Conservation (phyloP, 2,113 vertebrate species). For the Tympanuchus pallidicinctus region DNA sequence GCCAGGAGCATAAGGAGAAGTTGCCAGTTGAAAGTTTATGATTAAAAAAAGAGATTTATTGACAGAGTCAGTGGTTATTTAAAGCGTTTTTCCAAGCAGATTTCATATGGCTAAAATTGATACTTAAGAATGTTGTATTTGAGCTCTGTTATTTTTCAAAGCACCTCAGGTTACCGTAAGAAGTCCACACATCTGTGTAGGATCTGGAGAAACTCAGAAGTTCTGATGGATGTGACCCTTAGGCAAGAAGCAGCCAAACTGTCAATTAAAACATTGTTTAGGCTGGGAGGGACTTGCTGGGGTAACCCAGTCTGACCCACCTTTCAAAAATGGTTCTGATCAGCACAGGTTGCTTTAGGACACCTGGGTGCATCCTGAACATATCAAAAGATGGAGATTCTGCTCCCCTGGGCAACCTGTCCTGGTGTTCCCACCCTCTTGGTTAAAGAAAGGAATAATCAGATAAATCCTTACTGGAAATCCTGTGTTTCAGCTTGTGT, state of each 20-base stretch:
- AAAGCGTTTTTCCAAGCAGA: background rate
- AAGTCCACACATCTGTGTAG: background rate
- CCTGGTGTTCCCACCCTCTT: background rate
- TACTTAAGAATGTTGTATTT: background rate
- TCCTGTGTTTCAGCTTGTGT: fast-evolving
- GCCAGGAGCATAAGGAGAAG: background rate
- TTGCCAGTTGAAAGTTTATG: background rate
- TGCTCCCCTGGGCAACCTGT: background rate
- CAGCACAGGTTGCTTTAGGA: background rate
- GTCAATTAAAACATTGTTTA: background rate
- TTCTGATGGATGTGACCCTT: background rate
- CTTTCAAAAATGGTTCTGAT: background rate
- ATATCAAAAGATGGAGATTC: background rate
- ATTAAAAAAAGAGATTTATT: background rate
- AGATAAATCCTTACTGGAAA: background rate
- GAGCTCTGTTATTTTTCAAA: background rate
- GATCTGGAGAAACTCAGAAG: background rate
- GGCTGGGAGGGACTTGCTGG: background rate
- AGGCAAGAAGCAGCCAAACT: background rate
- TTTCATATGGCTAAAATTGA: background rate
- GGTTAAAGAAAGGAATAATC: background rate
- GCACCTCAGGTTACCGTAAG: background rate
- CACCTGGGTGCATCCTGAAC: background rate
- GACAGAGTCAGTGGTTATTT: background rate
- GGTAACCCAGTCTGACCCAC: background rate